These are phyloP conservation scores for Mustela lutreola DNA, from an alignment of 2,113 vertebrate species.

Conservation along the genomic window DNA sequence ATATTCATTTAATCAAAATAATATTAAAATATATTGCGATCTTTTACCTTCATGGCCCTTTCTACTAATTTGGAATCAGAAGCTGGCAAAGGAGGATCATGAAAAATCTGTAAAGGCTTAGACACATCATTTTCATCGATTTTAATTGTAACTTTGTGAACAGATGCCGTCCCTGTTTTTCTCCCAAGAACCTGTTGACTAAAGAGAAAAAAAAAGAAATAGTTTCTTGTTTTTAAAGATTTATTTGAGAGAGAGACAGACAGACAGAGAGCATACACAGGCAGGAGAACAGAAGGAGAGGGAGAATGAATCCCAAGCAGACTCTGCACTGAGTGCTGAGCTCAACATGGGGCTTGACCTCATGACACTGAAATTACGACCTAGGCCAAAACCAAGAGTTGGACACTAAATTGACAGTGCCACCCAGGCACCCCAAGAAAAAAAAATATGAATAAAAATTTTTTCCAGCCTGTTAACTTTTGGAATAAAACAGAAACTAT, in stretches of 20 bases:
- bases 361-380: neutral
- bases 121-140: constrained; percentile 98
- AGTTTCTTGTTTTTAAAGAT: neutral
- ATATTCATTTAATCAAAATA: constrained; percentile 56
- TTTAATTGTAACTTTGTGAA: constrained; percentile 98
- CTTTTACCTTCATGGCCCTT: constrained; percentile 96
- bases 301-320: neutral
- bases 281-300: neutral
- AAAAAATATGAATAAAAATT: constrained; percentile 41
- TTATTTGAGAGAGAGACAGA: neutral
- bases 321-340: neutral
- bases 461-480: constrained; percentile 50
- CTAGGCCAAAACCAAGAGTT: neutral
- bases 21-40: constrained; percentile 57
- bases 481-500: constrained; percentile 64
- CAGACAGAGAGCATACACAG: neutral
- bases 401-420: neutral
- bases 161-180: constrained; percentile 96
- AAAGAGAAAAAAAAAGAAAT: constrained; percentile 67
- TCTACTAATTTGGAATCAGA: constrained; percentile 98
- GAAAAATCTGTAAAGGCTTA: constrained; percentile 98
- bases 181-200: constrained; percentile 98
- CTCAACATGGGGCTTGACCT: neutral
- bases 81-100: constrained; percentile 96
- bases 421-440: neutral